These are phyloP conservation scores for Eilema sororculum DNA, from an alignment of 2,888 invertebrate genomes.

Conservation along the genomic window DNA sequence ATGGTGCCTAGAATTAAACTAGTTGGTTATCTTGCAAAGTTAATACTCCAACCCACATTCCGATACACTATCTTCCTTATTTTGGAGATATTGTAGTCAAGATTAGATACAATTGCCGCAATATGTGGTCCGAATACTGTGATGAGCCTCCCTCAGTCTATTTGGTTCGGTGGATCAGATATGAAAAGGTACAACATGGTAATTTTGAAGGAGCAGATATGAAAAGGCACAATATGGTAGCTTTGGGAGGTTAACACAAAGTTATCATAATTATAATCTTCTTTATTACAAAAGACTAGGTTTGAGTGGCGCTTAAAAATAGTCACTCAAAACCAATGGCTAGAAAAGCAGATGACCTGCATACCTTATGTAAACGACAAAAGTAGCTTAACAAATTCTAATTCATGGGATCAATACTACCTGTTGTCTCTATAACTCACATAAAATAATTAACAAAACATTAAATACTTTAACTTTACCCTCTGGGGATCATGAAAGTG, in stretches of 20 bases:
- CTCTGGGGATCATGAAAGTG: too few relatives aligned
- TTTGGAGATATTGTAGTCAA: neutral
- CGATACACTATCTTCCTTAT: neutral
- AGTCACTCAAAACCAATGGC: neutral
- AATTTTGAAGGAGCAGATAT: neutral
- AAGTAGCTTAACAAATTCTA: too few relatives aligned
- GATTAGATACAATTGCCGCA: neutral
- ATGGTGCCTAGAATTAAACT: neutral
- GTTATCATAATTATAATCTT: slow-evolving; percentile 1
- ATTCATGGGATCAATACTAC: too few relatives aligned
- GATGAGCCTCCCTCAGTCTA: slow-evolving; percentile 1
- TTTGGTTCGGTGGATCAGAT: slow-evolving; percentile 1
- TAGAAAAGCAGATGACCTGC: too few relatives aligned
- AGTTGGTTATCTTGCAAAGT: neutral
- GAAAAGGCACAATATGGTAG: neutral
- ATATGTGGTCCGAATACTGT: slow-evolving; percentile 4
- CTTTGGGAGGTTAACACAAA: neutral
- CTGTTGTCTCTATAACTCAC: too few relatives aligned
- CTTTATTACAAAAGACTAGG: neutral
- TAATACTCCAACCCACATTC: neutral
- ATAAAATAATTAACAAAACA: too few relatives aligned
- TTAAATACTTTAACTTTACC: too few relatives aligned
- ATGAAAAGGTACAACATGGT: slow-evolving; percentile 1
- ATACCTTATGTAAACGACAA: neutral
- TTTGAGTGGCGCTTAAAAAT: neutral